These are phyloP conservation scores for Antigone vipio DNA, from an alignment of 2,113 vertebrate genomes.

Conservation along the genomic window DNA sequence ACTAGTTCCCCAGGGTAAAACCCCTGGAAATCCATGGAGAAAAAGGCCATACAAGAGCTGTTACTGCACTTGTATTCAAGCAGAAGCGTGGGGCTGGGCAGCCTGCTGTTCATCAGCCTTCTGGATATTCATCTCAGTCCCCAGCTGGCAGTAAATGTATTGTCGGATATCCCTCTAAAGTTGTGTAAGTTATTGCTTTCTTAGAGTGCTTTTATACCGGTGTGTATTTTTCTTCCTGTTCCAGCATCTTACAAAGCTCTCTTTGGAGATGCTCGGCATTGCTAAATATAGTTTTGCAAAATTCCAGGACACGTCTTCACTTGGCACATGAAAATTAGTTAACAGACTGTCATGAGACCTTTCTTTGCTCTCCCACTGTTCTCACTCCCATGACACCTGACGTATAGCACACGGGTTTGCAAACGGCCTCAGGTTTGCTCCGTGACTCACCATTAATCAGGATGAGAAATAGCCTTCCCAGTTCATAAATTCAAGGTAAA, in stretches of 20 bases:
- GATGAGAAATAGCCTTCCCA: conserved; percentile 72
- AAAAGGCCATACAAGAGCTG: neutral
- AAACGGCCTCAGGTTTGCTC: conserved; percentile 64
- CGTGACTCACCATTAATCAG: conserved; percentile 73
- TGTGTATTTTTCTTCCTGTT: neutral
- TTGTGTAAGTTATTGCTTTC: conserved; percentile 66
- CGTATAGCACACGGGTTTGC: conserved; percentile 34
- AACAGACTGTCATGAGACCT: conserved; percentile 65
- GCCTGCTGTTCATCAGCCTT: conserved; percentile 31
- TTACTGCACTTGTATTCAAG: neutral
- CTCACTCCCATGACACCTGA: conserved; percentile 78
- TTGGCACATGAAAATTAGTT: conserved; percentile 71
- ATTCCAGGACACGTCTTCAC: conserved; percentile 71
- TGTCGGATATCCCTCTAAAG: conserved; percentile 60
- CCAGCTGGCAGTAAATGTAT: conserved; percentile 67
- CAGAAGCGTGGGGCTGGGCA: neutral
- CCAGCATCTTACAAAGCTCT: conserved; percentile 65
- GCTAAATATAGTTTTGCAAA: conserved; percentile 47
- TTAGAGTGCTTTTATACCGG: conserved; percentile 61
- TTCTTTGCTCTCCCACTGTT: conserved; percentile 72
- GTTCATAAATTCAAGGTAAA: conserved; percentile 75
- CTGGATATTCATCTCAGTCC: conserved; percentile 36
- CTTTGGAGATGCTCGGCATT: conserved; percentile 32
- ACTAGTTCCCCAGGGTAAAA: neutral
- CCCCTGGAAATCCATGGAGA: neutral